These are phyloP conservation scores for Volucella inanis DNA, from an alignment of 2,888 invertebrate species.

Conservation along the genomic window DNA sequence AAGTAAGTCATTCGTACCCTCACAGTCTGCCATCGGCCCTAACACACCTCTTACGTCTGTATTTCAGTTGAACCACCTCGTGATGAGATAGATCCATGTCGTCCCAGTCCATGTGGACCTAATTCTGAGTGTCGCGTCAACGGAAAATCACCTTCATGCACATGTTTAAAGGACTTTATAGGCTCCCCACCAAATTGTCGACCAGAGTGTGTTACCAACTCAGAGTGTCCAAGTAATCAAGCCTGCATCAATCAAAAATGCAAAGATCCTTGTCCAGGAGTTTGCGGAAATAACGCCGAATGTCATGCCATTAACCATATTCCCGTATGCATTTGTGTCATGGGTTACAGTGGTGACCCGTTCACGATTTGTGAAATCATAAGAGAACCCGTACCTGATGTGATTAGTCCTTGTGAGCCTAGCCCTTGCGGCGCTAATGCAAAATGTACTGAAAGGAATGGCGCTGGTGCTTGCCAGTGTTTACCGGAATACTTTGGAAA, in stretches of 20 bases:
- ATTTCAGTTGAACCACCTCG: slow-evolving; percentile 77
- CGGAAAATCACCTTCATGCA: slow-evolving; percentile 87
- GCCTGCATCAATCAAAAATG: slow-evolving; percentile 91
- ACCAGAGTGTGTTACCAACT: slow-evolving; percentile 91
- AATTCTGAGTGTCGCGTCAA: slow-evolving; percentile 88
- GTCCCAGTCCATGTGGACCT: slow-evolving; percentile 91
- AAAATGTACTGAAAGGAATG: slow-evolving; percentile 86
- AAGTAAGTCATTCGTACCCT: slow-evolving; percentile 71
- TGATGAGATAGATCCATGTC: slow-evolving; percentile 84
- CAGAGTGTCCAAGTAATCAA: slow-evolving; percentile 89
- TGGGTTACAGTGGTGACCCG: slow-evolving; percentile 85
- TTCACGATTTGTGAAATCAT: slow-evolving; percentile 81
- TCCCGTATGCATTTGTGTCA: slow-evolving; percentile 86
- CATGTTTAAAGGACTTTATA: slow-evolving; percentile 87
- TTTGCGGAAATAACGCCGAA: slow-evolving; percentile 86
- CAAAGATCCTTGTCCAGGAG: slow-evolving; percentile 88
- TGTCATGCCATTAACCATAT: slow-evolving; percentile 86
- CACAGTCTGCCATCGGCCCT: neutral
- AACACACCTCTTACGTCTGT: slow-evolving; percentile 46
- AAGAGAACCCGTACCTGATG: slow-evolving; percentile 78
- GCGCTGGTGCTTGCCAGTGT: slow-evolving; percentile 88
- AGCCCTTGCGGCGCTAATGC: slow-evolving; percentile 92
- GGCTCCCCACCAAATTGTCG: slow-evolving; percentile 91
- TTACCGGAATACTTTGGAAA: slow-evolving; percentile 89
- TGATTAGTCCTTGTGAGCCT: slow-evolving; percentile 86